Base-by-base conservation (phyloP, 2,888 invertebrate genomes). In the Anthrax anthrax region DNA sequence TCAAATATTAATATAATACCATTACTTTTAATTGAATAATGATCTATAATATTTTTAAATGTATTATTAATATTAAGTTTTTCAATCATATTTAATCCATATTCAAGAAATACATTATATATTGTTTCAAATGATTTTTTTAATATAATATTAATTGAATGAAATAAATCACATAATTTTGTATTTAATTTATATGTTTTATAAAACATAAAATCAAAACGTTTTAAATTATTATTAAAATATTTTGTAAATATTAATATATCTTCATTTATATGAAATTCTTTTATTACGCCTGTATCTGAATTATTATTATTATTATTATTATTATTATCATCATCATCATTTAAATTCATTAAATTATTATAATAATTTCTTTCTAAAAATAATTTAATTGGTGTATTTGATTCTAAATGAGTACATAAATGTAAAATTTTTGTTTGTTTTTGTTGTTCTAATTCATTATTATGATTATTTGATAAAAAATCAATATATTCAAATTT, bases 1-100 rank as follows among this genome's bases (percentile, higher is more conserved):
- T 97, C 95, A 70, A 96, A 96, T 61, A 97, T 88, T 60, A 98
- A 84, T 61, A 95, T 91, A 69, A 96, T 95, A 57, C 96, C 40
- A 10, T 40, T 40, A 13, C 34, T 17, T 14, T 40, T 65, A 27
- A 58, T 60, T 34, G 58, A 57, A 39, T 61, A 55, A 37, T 56
- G 2, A 23, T 47, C 59, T 4, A 66, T 55, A 70, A 83, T 81
- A 74, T 84, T 90, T 72, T 92, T 92, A 45, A 96, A 74, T 3
- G 91, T 84, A 57, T 88, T 84, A 54, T 81, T 81, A 64, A 84
- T 84, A 56, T 77, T 77, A 57, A 92, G 84, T 65, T 80, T 80
- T 65, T 91, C 89, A 14, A 88, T 81, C 68, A 84, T 78, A 68
- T 87, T 89, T 1, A 89, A 87, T 63, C 88, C 85, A 58, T 91